phyloP scores from a whole-genome alignment of 2,797 vertebrate species.

The Rachycentron canadum region DNA sequence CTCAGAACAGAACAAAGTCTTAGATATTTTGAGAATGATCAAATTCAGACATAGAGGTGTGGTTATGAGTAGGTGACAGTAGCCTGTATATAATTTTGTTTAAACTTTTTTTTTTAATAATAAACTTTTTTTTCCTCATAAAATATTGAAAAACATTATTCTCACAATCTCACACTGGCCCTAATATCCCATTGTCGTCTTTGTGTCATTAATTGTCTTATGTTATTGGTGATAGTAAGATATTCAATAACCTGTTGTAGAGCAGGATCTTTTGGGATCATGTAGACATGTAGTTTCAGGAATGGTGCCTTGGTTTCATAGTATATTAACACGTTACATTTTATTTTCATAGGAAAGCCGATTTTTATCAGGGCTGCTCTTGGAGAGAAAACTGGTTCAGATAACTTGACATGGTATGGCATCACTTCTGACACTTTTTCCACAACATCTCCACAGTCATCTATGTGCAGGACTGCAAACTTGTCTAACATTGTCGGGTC shows the following conservation, averaged over 20 bases:
- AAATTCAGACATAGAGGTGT: too few species aligned
- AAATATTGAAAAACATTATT: too few species aligned
- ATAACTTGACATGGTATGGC: conserved; percentile 39
- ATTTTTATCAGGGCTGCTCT: neutral
- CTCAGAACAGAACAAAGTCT: too few species aligned
- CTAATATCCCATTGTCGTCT: too few species aligned
- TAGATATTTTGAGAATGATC: too few species aligned
- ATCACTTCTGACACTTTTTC: conserved; percentile 28
- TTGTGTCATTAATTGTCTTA: too few species aligned
- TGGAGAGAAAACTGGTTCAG: neutral
- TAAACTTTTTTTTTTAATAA: too few species aligned
- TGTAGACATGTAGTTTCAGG: conserved; percentile 39
- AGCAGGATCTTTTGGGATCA: conserved; percentile 36
- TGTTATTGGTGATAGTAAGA: too few species aligned
- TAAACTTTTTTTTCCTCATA: too few species aligned
- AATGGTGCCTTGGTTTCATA: conserved; percentile 10
- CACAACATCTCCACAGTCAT: conserved; percentile 31
- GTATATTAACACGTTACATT: conserved; percentile 32
- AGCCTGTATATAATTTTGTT: too few species aligned
- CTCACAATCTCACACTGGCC: too few species aligned
- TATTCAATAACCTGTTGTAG: conserved; percentile 21
- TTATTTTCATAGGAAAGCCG: neutral
- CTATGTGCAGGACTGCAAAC: conserved; percentile 39
- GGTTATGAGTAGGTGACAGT: too few species aligned
- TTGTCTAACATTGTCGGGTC: neutral